Base-by-base conservation (phyloP, 1,140 invertebrate species). In the Drosophila neocordata region DNA sequence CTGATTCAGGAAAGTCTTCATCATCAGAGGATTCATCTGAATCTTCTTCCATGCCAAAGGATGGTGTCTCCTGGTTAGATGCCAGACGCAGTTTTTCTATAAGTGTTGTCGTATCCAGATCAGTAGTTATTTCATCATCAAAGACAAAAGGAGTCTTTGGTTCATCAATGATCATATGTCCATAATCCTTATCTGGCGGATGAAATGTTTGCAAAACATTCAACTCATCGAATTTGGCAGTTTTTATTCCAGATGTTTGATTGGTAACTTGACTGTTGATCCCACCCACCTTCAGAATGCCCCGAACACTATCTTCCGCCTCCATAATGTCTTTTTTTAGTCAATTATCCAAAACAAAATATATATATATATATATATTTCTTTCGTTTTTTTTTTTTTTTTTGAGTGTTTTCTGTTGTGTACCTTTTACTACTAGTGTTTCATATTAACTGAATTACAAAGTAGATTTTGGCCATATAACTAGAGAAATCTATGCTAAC, bases 131-230 rank as follows among this genome's bases (percentile, higher is more conserved):
- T 22, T 95, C 94, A 69, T 95, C 93, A 84, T 95, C 96, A 18
- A 69, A 80, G 0, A 89, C 74, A 90, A 95, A 99, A 0, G 99
- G 99, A 3, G 99, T 99, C 93, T 98, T 97, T 22, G 98, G 97
- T 92, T 99, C 98, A 80, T 98, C 97, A 55, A 99, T 98, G 93
- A 99, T 98, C 97, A 99, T 99, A 91, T 98, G 97, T 4, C 98
- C 99, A 92, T 99, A 99, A 93, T 99, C 98, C 79, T 89, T 89
- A 35, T 76, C 58, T 0, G n/a, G 35, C 2, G 85, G 84, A 60
- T 89, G 84, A 27, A 89, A 89, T 4, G 84, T 89, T 22, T 38
- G 69, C 67, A 89, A 6, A n/a, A 89, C 72, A 41, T 89, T 89
- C 1, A 73, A 3, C 63, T 89, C 84, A 60, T 89, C 85, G 20